phyloP scores from a whole-genome alignment of 2,888 invertebrate genomes.

The Athetis lepigone region DNA sequence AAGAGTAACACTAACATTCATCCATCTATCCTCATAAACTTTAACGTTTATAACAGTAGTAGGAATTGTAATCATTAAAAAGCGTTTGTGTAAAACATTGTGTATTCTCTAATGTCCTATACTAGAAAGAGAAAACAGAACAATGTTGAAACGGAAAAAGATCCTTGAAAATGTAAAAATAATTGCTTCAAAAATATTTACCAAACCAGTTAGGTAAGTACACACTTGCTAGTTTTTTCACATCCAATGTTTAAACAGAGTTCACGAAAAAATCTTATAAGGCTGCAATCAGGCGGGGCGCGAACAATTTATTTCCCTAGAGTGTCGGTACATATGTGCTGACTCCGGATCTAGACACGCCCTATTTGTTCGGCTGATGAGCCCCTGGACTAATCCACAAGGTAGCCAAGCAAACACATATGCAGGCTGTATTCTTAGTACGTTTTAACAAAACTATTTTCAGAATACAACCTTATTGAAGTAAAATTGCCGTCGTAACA shows the following conservation, averaged over 20 bases:
- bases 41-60: too few relatives aligned
- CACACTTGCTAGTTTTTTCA: constrained; percentile 34
- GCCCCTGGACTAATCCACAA: constrained; percentile 72
- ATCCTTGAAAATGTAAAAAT: background rate
- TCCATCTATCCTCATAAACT: too few relatives aligned
- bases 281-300: constrained; percentile 81
- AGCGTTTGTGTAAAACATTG: background rate
- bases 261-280: constrained; percentile 79
- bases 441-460: constrained; percentile 33
- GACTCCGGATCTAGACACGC: constrained; percentile 81
- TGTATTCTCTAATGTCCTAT: background rate
- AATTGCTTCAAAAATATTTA: constrained; percentile 17
- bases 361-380: constrained; percentile 86
- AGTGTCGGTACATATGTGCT: constrained; percentile 85
- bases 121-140: background rate
- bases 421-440: constrained; percentile 56
- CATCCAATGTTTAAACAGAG: constrained; percentile 50
- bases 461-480: constrained; percentile 8
- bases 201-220: constrained; percentile 7
- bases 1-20: too few relatives aligned
- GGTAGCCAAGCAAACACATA: constrained; percentile 59
- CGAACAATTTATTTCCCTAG: constrained; percentile 87
- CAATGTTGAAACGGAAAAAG: background rate
- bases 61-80: background rate
- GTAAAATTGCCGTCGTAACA: constrained; percentile 7